Percentiles rank a stretch among this genome's conserved stretches.
phyloP scores from a whole-genome alignment of 30 jellyfish, hydroid and myxozoan genomes.

The Sanderia malayensis region DNA sequence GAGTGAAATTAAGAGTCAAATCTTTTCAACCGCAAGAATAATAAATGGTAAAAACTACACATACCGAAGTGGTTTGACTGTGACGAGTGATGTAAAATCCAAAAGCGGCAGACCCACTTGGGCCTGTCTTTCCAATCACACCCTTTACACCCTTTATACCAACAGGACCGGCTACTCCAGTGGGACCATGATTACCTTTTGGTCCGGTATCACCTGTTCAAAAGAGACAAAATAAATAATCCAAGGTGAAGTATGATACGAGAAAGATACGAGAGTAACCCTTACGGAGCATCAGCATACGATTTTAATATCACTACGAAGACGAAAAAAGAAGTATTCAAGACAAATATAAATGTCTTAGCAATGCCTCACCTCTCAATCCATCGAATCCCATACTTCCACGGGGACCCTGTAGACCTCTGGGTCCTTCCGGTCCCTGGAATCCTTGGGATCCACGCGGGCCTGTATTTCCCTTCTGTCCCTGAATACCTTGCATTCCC shows the following conservation, averaged over 20 bases:
- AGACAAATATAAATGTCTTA: too few relatives aligned
- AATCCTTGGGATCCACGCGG: conserved; percentile 68
- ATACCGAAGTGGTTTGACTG: conserved; percentile 83
- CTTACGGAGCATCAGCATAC: too few relatives aligned
- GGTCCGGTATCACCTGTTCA: conserved; percentile 55
- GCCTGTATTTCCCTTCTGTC: conserved; percentile 63
- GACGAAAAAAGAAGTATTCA: too few relatives aligned
- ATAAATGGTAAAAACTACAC: too few relatives aligned
- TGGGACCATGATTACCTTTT: conserved; percentile 72
- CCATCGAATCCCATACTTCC: conserved; percentile 73
- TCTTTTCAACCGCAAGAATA: too few relatives aligned
- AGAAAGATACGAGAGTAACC: too few relatives aligned
- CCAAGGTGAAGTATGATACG: too few relatives aligned
- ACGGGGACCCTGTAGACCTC: conserved; percentile 61
- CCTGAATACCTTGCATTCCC: conserved; percentile 69
- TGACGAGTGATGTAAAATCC: conserved; percentile 85
- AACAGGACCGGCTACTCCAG: conserved; percentile 59
- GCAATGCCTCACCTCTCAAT: conserved; percentile 64
- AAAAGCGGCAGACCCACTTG: conserved; percentile 89
- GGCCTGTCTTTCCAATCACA: conserved; percentile 75
- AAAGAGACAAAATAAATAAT: too few relatives aligned
- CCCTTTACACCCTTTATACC: conserved; percentile 80
- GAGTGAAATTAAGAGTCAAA: too few relatives aligned
- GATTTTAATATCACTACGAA: too few relatives aligned
- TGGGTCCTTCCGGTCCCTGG: conserved; percentile 93